Evolutionary conservation across 2,797 vertebrate species (phyloP).

Genomic region (Melanotaenia boesemani): DNA sequence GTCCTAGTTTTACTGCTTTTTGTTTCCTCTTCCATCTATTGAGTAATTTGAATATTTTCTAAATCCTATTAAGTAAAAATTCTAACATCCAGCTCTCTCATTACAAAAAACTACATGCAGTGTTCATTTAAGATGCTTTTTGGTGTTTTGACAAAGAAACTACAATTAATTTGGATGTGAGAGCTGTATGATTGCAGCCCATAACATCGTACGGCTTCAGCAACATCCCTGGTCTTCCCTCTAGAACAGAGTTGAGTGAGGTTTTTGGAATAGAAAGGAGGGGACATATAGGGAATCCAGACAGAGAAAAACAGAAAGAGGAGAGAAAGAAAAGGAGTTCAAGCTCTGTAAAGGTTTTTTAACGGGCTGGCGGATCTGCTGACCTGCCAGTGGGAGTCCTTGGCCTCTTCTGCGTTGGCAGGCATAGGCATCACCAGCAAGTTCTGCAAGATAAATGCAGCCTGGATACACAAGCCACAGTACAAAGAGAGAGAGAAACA

Average conservation of each 20-base stretch:
- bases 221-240: slow-evolving; percentile 35
- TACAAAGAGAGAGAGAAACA: slow-evolving; percentile 7
- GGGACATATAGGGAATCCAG: slow-evolving; percentile 19
- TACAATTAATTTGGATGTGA: slow-evolving; percentile 30
- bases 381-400: slow-evolving; percentile 93
- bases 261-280: slow-evolving; percentile 21
- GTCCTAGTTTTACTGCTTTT: slow-evolving; percentile 15
- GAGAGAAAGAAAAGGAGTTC: slow-evolving; percentile 45
- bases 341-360: slow-evolving; percentile 69
- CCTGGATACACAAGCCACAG: slow-evolving; percentile 80
- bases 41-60: slow-evolving; percentile 9
- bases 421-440: slow-evolving; percentile 95
- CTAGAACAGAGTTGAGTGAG: slow-evolving; percentile 36
- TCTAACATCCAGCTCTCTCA: slow-evolving; percentile 8
- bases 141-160: slow-evolving; percentile 30
- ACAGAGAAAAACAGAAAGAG: slow-evolving; percentile 26
- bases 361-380: slow-evolving; percentile 75
- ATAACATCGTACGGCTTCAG: slow-evolving; percentile 23
- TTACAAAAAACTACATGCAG: neutral
- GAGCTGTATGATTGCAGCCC: slow-evolving; percentile 6
- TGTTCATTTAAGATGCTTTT: slow-evolving; percentile 31
- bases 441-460: slow-evolving; percentile 97
- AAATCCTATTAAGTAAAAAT: neutral
- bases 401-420: slow-evolving; percentile 84
- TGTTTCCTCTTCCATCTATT: neutral